These are phyloP conservation scores for Drosophila oshimai DNA, from an alignment of 1,140 invertebrate genomes.

Conservation along the genomic window DNA sequence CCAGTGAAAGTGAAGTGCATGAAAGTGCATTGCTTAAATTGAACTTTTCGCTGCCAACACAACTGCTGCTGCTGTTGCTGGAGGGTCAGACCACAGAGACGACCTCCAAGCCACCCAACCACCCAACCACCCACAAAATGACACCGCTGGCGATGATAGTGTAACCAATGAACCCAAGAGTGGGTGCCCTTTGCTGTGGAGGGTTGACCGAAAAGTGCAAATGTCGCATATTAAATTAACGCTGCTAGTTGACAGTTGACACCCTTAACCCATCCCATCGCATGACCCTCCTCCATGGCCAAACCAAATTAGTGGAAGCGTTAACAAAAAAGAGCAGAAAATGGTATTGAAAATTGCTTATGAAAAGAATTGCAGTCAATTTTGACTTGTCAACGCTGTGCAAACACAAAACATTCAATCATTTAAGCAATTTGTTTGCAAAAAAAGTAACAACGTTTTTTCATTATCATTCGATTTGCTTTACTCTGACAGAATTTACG, in stretches of 20 bases:
- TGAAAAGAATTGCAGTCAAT: conserved; percentile 25
- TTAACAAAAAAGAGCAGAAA: conserved; percentile 38
- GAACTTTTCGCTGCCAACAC: conserved; percentile 43
- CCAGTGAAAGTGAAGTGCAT: conserved; percentile 36
- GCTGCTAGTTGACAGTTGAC: conserved; percentile 42
- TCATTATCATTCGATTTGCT: conserved; percentile 36
- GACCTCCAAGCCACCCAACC: not conserved
- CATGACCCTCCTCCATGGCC: not conserved
- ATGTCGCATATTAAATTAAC: conserved; percentile 79
- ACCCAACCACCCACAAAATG: not conserved
- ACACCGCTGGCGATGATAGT: conserved; percentile 32
- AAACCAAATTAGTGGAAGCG: conserved; percentile 51
- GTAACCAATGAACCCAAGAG: conserved; percentile 42
- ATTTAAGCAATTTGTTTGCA: conserved; percentile 39
- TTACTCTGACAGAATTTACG: conserved; percentile 22
- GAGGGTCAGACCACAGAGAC: conserved; percentile 8
- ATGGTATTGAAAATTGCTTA: conserved; percentile 41
- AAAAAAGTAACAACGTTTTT: conserved; percentile 7
- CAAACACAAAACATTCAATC: conserved; percentile 20
- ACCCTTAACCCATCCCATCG: not conserved
- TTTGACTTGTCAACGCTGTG: conserved; percentile 47
- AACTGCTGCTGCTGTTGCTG: conserved; percentile 20
- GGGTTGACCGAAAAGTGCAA: conserved; percentile 70
- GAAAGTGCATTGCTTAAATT: conserved; percentile 66
- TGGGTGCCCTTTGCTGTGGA: not conserved